Conservation (phyloP, 2,888 invertebrate species). For the Petrophora chlorosata region DNA sequence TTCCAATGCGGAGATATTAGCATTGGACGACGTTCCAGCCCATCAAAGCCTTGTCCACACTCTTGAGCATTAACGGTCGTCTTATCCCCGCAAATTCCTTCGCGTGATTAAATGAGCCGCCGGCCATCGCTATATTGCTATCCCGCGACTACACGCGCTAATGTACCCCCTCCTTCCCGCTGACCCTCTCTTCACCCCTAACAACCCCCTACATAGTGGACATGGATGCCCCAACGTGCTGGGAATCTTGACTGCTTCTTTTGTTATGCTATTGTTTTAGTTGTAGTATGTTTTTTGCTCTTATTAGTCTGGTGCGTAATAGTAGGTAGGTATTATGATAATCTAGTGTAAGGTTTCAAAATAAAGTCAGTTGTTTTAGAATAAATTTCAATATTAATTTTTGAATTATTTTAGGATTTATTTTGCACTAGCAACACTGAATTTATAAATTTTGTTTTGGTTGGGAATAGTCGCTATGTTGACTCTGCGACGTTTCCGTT, state of each 20-base stretch:
- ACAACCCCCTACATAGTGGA: conserved; percentile 20
- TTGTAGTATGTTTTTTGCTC: conserved; percentile 21
- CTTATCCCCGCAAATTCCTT: conserved; percentile 70
- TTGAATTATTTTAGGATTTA: no score
- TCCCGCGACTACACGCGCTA: conserved; percentile 58
- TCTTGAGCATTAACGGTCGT: conserved; percentile 40
- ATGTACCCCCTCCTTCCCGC: conserved; percentile 44
- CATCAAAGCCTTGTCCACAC: conserved; percentile 42
- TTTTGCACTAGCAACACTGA: no score
- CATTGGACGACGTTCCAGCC: no score
- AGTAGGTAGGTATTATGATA: no score
- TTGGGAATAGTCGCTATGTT: no score
- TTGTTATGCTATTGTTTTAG: conserved; percentile 24
- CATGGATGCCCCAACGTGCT: conserved; percentile 28
- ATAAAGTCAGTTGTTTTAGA: no score
- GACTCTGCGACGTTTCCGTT: no score
- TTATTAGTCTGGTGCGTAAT: no score
- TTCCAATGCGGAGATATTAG: no score
- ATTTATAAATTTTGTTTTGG: no score
- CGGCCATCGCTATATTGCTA: conserved; percentile 78
- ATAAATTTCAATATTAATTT: no score
- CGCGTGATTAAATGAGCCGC: conserved; percentile 83
- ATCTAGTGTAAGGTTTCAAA: no score
- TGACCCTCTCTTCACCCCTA: conserved; percentile 4
- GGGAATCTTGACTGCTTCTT: conserved; percentile 25